A percentile compares a stretch with the other conserved stretches of the same genome.
Conservation (phyloP, 1,140 invertebrate species). For the Hycleus phaleratus region DNA sequence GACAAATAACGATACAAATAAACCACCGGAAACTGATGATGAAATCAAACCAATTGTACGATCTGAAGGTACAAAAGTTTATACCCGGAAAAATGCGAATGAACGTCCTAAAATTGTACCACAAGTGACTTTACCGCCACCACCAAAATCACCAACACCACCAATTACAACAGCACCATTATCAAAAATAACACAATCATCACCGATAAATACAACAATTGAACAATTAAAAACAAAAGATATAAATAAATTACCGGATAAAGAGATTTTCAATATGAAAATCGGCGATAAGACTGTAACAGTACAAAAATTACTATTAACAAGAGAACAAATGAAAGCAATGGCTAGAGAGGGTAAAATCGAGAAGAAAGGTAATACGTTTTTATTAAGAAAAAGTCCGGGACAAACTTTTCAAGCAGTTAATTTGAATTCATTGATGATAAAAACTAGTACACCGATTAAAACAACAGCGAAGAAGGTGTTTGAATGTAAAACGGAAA, state of each 20-base stretch:
- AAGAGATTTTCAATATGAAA: conserved; percentile 45
- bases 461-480: neutral
- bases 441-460: neutral
- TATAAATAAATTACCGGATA: conserved; percentile 26
- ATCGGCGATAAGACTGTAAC: conserved; percentile 50
- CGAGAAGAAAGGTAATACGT: conserved; percentile 3
- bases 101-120: conserved; percentile 15
- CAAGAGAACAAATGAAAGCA: conserved; percentile 51
- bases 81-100: conserved; percentile 25
- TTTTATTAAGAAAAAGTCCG: conserved; percentile 1
- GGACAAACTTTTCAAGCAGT: conserved; percentile 4
- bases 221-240: conserved; percentile 17
- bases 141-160: neutral
- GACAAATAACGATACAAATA: too few relatives aligned
- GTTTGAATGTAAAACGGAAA: neutral
- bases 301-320: conserved; percentile 53
- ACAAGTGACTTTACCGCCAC: conserved; percentile 1
- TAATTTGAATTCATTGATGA: neutral
- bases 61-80: conserved; percentile 37
- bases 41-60: conserved; percentile 36
- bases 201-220: conserved; percentile 14
- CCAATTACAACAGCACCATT: conserved; percentile 13
- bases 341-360: conserved; percentile 50
- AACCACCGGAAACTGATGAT: conserved; percentile 1
- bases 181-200: conserved; percentile 26